Base-by-base conservation (phyloP, 2,888 invertebrate genomes). In the Tinea trinotella region DNA sequence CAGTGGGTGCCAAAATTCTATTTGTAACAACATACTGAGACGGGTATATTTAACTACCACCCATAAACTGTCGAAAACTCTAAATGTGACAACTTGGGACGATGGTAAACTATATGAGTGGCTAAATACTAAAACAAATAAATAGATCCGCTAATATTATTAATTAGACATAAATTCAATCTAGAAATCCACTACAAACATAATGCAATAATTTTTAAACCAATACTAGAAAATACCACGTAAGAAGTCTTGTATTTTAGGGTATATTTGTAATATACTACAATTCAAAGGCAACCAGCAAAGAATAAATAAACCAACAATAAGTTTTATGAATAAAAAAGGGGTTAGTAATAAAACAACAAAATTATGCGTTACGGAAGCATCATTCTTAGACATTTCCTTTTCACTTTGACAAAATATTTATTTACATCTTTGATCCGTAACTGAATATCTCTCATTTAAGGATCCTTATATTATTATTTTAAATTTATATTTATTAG, bases 1-100 rank as follows among this genome's bases (percentile, higher is more conserved):
- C 75, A 78, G 76, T 69, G 75, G 80, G 84, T 85, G 84, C 85
- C 85, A 85, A 85, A 84, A 79, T 81, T 84, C 82, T 84, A 85
- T 85, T 84, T 82, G 80, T 76, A 71, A 79, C 80, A 75, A 82
- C 83, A 82, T 81, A 83, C 76, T 75, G 81, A 79, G 76, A 76
- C 82, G 72, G 75, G 80, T 84, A 83, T 83, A 84, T 84, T 84
- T 84, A 85, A 85, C 83, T 78, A 71, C 73, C 76, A 74, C 75
- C 83, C 81, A 85, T 85, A 85, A 85, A 84, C 81, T 80, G 79
- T 76, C 71, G 70, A 80, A 82, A 76, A 73, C 70, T 71, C 68
- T 46, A 46, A 50, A 24, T 50, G 50, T 68, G 67, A 75, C 73
- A 74, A 71, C 67, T 64, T 61, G 66, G 56, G 30, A 55, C 54